phyloP scores from a whole-genome alignment of 2,797 vertebrate species.

The Pyrocephalus nanus region DNA sequence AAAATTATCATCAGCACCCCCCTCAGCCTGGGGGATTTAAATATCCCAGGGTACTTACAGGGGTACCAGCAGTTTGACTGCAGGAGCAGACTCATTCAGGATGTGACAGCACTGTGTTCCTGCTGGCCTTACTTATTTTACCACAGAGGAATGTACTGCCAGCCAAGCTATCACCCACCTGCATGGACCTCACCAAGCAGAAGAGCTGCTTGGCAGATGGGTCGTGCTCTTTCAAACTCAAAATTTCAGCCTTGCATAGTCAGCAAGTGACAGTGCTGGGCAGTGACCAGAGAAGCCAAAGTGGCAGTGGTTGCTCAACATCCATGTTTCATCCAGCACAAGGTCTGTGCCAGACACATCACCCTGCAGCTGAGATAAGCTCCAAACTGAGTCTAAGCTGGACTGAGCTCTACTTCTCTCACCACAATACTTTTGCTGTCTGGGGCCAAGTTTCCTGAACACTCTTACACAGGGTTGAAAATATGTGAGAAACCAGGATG shows the following conservation, averaged over 20 bases:
- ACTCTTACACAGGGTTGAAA: rapidly evolving
- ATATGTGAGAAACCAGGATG: not conserved
- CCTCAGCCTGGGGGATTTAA: not conserved
- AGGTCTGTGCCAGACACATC: not conserved
- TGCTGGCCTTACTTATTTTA: not conserved
- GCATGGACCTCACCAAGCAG: not conserved
- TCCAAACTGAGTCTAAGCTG: not conserved
- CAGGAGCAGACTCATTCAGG: not conserved
- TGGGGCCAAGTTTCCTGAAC: not conserved
- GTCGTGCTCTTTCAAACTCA: not conserved
- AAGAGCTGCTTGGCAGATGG: not conserved
- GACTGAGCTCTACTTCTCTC: not conserved
- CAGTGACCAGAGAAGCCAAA: not conserved
- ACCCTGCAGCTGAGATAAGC: not conserved
- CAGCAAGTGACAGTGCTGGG: not conserved
- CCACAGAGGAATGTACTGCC: not conserved
- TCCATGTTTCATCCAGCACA: rapidly evolving
- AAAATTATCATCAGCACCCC: not conserved
- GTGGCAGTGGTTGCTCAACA: not conserved
- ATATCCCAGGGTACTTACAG: not conserved
- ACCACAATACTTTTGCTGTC: not conserved
- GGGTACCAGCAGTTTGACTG: not conserved
- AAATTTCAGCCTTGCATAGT: not conserved
- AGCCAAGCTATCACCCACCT: not conserved
- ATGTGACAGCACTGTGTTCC: not conserved